Base-by-base conservation (phyloP, 2,888 invertebrate genomes). In the Brachyopa scutellaris region DNA sequence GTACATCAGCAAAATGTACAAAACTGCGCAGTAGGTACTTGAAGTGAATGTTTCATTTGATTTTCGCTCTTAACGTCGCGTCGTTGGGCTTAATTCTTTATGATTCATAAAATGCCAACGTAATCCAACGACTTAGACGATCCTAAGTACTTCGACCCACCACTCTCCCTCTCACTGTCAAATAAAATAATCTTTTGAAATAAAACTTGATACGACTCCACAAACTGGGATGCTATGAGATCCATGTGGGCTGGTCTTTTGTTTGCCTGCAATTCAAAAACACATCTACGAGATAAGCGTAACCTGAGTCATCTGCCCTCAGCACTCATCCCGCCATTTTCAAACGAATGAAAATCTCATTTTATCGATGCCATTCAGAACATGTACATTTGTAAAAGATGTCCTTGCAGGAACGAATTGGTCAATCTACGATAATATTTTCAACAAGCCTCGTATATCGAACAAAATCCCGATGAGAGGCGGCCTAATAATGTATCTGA, bases 401-500 rank as follows among this genome's bases (percentile, higher is more conserved):
- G 64, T 42, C 23, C 45, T 17, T 38, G 38, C 23, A 19, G 21
- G 23, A 47, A 4, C 15, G 19, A 57, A 79, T 73, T 74, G 55
- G 62, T 55, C 61, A 62, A 80, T 74, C 67, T 59, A 62, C n/a
- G n/a, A n/a, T n/a, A n/a, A 74, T 80, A 69, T 42, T 74, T 69
- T 80, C 57, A 62, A 55, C 38, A 21, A 40, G 23, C 51, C 33
- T 36, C 23, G 26, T 59, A 77, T 33, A 59, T 66, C 40, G 40
- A 77, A 59, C 9, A 11, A 15, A 29, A 31, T n/a, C n/a, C 62
- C 47, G 33, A 51, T 67, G 38, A 15, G 13, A 47, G 15, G 29
- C 45, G 36, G 38, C 31, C 64, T 59, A 49, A 40, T 59, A 57
- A 21, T 49, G 47, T 59, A 70, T 70, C 31, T 40, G 33, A 7